Base-by-base conservation (phyloP, 2,888 invertebrate genomes). In the Tenthredo scrophulariae region DNA sequence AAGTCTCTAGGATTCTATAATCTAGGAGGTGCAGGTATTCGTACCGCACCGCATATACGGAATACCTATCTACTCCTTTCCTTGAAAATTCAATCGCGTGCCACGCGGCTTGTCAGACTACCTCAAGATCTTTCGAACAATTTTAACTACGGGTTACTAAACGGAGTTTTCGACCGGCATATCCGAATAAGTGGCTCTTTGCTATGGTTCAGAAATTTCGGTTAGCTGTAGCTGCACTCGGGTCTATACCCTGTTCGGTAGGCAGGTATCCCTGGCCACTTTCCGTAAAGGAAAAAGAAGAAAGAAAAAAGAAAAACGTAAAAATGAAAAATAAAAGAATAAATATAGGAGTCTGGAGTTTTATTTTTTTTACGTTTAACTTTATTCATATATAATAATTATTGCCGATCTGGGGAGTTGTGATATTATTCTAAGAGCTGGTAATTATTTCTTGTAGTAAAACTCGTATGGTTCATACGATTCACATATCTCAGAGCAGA, bases 81-180 rank as follows among this genome's bases (percentile, higher is more conserved):
- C 37, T 22, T 15, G 43, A 62, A 80, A 62, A 40, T 80, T 62
- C 58, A 80, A 80, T 80, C 80, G 80, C 80, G 80, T 80, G 80
- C 80, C 80, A 40, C 50, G 40, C 40, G 58, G 58, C 80, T n/a
- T 37, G 80, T 62, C 37, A 26, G 80, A 58, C 80, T 62, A 37
- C 33, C 37, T 54, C 62, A 62, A 58, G 54, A 77, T 80, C 58
- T 58, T 37, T 33, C 10, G 40, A 80, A 80, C n/a, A 40, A 80
- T 80, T 58, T 80, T 80, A 80, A 80, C 80, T 62, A 80, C 80
- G 40, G 80, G 80, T 26, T 80, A 62, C 80, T 80, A 80, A 80
- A 80, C 62, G 80, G 80, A 62, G 62, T 80, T 80, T 62, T 40
- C 80, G 80, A 80, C 37, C 22, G 22, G 62, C 80, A 62, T 80